A percentile compares a stretch with the other conserved stretches of the same genome.
Conservation (phyloP, 2,888 invertebrate genomes). For the Marronus borbonicus region DNA sequence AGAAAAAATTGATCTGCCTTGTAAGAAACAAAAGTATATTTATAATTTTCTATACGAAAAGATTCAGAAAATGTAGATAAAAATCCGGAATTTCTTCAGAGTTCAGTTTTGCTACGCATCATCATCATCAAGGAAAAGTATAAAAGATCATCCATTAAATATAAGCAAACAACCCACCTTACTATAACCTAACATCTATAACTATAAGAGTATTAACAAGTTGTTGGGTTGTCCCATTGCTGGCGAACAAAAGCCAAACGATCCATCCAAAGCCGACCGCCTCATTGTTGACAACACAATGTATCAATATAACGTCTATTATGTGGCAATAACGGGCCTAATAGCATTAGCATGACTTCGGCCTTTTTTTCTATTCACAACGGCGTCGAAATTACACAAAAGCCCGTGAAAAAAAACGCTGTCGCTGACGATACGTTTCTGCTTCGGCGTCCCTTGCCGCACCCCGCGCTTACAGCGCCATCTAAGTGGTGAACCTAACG, state of each 20-base stretch:
- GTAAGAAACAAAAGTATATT: no score
- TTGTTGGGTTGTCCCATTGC: slow-evolving; percentile 10
- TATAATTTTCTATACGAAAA: no score
- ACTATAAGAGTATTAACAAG: neutral
- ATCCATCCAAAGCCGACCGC: slow-evolving; percentile 51
- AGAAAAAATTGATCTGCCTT: no score
- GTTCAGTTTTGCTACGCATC: no score
- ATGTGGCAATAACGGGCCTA: slow-evolving; percentile 55
- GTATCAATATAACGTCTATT: slow-evolving; percentile 54
- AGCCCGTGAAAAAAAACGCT: slow-evolving; percentile 57
- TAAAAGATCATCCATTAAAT: neutral
- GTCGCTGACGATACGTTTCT: no score
- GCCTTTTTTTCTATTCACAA: slow-evolving; percentile 56
- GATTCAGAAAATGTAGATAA: no score
- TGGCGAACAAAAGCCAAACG: slow-evolving; percentile 47
- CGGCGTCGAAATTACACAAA: slow-evolving; percentile 55
- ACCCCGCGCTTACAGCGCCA: neutral
- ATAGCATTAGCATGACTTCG: slow-evolving; percentile 60
- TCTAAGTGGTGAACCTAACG: neutral
- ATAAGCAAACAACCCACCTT: neutral
- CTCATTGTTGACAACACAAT: slow-evolving; percentile 56
- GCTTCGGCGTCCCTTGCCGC: neutral
- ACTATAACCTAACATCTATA: no score
- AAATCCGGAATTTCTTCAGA: no score
- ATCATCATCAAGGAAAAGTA: neutral